Percentiles rank a stretch among this genome's conserved stretches.
phyloP scores from a whole-genome alignment of 2,797 vertebrate species.

The Gila robusta region DNA sequence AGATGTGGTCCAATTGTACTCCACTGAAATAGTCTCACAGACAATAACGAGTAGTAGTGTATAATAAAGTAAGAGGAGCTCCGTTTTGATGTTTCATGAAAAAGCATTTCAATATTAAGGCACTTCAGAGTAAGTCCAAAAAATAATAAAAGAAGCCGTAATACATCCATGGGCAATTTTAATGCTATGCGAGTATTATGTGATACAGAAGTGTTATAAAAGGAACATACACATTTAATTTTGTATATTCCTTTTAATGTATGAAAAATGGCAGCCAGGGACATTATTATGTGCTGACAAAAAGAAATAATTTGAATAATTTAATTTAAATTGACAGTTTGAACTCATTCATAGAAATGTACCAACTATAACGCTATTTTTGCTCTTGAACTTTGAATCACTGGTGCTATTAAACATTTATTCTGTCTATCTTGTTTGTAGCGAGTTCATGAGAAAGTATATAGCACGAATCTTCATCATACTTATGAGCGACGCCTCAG shows the following conservation, averaged over 20 bases:
- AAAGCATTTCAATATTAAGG: constrained; percentile 29
- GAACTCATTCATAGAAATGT: not conserved
- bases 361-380: not conserved
- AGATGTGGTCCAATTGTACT: constrained; percentile 25
- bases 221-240: not conserved
- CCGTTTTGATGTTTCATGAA: constrained; percentile 28
- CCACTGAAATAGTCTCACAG: not conserved
- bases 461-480: not conserved
- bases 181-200: constrained; percentile 12
- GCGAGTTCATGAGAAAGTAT: not conserved
- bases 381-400: not conserved
- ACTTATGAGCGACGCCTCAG: not conserved
- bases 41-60: not conserved
- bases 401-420: not conserved
- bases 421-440: not conserved
- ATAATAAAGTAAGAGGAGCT: not conserved
- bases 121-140: not conserved
- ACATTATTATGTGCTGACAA: not conserved
- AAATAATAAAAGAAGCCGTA: not conserved
- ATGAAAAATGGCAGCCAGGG: not conserved
- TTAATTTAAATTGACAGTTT: not conserved
- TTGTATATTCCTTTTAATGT: not conserved
- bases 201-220: not conserved
- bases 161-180: constrained; percentile 25
- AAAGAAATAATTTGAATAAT: not conserved